phyloP scores from a whole-genome alignment of 2,113 vertebrate species.

The Neoarius graeffei region DNA sequence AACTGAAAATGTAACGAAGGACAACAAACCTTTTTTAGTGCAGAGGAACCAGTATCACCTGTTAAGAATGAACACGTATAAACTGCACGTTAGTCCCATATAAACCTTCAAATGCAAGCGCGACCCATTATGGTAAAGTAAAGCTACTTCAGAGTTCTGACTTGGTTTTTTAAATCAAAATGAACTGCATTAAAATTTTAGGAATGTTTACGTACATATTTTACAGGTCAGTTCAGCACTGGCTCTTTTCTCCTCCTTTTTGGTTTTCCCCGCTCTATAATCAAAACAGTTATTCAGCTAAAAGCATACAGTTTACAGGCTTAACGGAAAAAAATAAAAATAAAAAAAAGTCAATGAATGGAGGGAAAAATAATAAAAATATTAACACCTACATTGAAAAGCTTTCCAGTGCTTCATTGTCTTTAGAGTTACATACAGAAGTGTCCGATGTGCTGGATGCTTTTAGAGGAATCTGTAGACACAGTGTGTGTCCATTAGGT shows the following conservation, averaged over 20 bases:
- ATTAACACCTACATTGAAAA: conserved; percentile 61
- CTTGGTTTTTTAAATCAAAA: neutral
- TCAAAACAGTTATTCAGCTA: neutral
- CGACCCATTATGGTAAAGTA: neutral
- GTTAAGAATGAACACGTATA: conserved; percentile 26
- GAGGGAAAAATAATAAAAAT: neutral
- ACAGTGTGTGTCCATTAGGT: neutral
- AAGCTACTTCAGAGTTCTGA: neutral
- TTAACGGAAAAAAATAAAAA: neutral
- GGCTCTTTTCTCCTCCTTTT: conserved; percentile 40
- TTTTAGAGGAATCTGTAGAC: conserved; percentile 69
- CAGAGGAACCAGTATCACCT: conserved; percentile 73
- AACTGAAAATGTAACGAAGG: conserved; percentile 19
- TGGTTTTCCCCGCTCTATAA: conserved; percentile 36
- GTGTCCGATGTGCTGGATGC: conserved; percentile 45
- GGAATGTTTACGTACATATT: conserved; percentile 65
- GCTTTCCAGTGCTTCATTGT: conserved; percentile 53
- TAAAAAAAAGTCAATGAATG: neutral
- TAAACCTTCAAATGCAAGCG: neutral
- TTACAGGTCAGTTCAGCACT: conserved; percentile 63
- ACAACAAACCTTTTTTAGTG: conserved; percentile 79
- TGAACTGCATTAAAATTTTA: neutral
- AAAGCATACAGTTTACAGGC: conserved; percentile 24
- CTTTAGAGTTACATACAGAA: conserved; percentile 61
- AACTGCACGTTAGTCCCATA: neutral